phyloP scores from a whole-genome alignment of 2,113 vertebrate genomes.

The Platysternon megacephalum region DNA sequence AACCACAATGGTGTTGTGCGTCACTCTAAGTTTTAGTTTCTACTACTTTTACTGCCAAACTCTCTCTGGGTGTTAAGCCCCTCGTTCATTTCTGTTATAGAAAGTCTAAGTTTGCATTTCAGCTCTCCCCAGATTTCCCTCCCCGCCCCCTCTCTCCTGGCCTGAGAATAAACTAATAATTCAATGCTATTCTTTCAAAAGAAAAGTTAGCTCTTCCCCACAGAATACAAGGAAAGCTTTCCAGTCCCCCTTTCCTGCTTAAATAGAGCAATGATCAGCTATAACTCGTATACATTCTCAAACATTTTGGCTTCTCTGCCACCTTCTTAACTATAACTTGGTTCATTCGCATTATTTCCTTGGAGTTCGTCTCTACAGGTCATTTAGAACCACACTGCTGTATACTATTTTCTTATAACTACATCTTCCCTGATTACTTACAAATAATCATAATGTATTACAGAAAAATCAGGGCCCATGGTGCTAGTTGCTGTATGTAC shows the following conservation, averaged over 20 bases:
- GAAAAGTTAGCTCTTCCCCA: not conserved
- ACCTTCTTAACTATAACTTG: not conserved
- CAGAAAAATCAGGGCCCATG: fast-evolving
- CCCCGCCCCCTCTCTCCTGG: not conserved
- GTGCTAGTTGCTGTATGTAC: not conserved
- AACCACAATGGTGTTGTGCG: not conserved
- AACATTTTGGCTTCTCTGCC: not conserved
- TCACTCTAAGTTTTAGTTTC: not conserved
- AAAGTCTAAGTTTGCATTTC: not conserved
- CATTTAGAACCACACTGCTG: fast-evolving
- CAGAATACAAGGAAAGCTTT: not conserved
- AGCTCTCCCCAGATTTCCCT: not conserved
- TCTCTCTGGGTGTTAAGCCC: not conserved
- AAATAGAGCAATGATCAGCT: not conserved
- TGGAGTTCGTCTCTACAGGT: not conserved
- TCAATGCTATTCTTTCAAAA: not conserved
- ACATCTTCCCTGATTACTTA: not conserved
- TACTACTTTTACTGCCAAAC: not conserved
- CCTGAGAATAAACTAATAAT: not conserved
- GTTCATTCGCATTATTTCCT: not conserved
- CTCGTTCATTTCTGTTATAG: not conserved
- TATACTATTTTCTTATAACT: not conserved
- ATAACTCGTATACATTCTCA: fast-evolving
- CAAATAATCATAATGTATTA: fast-evolving
- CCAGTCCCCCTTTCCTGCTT: not conserved